Conservation (phyloP, 2,888 invertebrate species). For the Orchestes rusci region DNA sequence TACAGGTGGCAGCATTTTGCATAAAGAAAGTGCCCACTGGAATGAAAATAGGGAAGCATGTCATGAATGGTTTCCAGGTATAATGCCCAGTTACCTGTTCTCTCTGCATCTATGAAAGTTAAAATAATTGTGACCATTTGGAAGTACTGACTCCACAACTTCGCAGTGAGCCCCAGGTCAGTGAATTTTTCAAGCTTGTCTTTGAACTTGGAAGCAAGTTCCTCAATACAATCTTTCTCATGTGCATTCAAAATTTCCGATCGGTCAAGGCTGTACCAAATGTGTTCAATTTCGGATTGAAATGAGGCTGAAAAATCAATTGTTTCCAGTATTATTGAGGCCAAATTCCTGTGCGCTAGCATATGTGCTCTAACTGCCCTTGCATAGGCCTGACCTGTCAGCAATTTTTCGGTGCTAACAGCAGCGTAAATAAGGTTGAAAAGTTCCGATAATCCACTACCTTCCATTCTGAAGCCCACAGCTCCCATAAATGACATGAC, state of each 20-base stretch:
- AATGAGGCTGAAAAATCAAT: slow-evolving; percentile 4
- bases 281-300: too few species aligned
- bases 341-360: not conserved
- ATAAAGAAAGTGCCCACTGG: slow-evolving; percentile 1
- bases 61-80: slow-evolving; percentile 6
- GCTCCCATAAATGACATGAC: slow-evolving; percentile 15
- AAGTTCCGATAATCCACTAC: slow-evolving; percentile 36
- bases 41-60: slow-evolving; percentile 2
- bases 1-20: slow-evolving; percentile 7
- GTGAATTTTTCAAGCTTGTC: slow-evolving; percentile 5
- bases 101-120: not conserved
- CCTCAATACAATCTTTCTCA: slow-evolving; percentile 1
- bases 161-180: slow-evolving; percentile 1
- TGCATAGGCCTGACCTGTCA: too few species aligned
- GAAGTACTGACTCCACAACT: slow-evolving; percentile 7
- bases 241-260: slow-evolving; percentile 5
- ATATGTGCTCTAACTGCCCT: not conserved
- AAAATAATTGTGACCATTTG: slow-evolving; percentile 7
- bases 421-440: slow-evolving; percentile 27
- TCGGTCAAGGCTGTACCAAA: slow-evolving; percentile 3
- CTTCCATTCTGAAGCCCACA: slow-evolving; percentile 32
- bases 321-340: not conserved
- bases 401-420: slow-evolving; percentile 6
- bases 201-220: slow-evolving; percentile 6
- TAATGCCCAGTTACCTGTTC: slow-evolving; percentile 5